Conservation (phyloP, 1,140 invertebrate genomes). For the Physella acuta region DNA sequence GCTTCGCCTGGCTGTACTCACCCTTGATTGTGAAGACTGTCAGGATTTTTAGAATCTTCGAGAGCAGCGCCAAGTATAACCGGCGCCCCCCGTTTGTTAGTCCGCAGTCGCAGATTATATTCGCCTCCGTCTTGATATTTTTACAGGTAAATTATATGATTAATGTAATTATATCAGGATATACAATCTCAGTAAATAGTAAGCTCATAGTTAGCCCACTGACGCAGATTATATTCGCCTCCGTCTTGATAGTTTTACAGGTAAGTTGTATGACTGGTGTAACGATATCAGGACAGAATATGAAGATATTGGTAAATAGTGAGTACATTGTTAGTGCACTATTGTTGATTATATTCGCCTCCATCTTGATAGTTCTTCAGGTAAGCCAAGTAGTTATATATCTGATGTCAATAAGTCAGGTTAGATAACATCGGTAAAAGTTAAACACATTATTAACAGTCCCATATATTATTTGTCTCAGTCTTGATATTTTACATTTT, state of each 20-base stretch:
- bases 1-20: slow-evolving; percentile 89
- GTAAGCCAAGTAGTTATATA: too few species aligned
- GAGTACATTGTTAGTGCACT: slow-evolving; percentile 30
- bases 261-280: too few species aligned
- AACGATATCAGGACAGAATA: too few species aligned
- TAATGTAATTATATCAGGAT: too few species aligned
- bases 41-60: slow-evolving; percentile 84
- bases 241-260: slow-evolving; percentile 36
- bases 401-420: too few species aligned
- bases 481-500: slow-evolving; percentile 40
- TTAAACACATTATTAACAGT: too few species aligned
- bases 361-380: slow-evolving; percentile 37
- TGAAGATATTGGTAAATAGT: too few species aligned
- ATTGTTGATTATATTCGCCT: slow-evolving; percentile 36
- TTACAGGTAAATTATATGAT: slow-evolving; percentile 48
- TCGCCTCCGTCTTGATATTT: slow-evolving; percentile 30
- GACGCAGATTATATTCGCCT: slow-evolving; percentile 36
- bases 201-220: slow-evolving; percentile 31
- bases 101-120: slow-evolving; percentile 34
- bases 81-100: slow-evolving; percentile 31
- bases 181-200: too few species aligned
- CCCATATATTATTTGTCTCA: slow-evolving; percentile 36
- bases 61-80: slow-evolving; percentile 64
- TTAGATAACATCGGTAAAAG: too few species aligned
- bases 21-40: slow-evolving; percentile 90